Evolutionary conservation across 1,140 invertebrate genomes (phyloP).

Genomic region (Arion vulgaris): DNA sequence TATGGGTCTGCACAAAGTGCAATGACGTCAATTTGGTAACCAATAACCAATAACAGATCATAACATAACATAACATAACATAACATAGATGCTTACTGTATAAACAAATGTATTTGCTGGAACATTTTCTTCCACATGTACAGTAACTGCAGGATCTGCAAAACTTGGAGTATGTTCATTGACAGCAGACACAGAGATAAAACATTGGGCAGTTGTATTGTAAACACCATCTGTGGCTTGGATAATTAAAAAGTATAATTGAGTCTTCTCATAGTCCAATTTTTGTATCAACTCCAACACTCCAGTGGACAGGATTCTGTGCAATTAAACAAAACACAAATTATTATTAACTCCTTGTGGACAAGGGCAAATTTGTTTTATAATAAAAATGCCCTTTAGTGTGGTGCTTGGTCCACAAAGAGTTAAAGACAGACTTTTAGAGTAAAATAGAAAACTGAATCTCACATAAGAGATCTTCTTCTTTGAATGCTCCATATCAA

Average conservation of each 20-base stretch:
- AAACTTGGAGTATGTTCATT: neutral
- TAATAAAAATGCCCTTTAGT: no score
- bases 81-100: neutral
- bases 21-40: no score
- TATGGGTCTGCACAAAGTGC: no score
- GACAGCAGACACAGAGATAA: neutral
- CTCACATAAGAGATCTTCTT: no score
- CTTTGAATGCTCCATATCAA: no score
- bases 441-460: no score
- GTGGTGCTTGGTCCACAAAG: no score
- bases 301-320: neutral
- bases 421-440: no score
- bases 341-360: no score
- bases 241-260: neutral
- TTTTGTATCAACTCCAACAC: neutral
- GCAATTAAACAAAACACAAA: neutral
- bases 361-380: no score
- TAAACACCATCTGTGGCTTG: neutral
- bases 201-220: neutral
- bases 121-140: conserved; percentile 6
- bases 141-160: neutral
- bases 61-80: no score
- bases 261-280: conserved; percentile 5
- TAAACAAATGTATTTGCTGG: neutral
- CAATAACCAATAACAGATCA: no score